Percentiles rank a stretch among this genome's conserved stretches.
phyloP scores from a whole-genome alignment of 1,140 invertebrate species.

The Camponotus vicinus region DNA sequence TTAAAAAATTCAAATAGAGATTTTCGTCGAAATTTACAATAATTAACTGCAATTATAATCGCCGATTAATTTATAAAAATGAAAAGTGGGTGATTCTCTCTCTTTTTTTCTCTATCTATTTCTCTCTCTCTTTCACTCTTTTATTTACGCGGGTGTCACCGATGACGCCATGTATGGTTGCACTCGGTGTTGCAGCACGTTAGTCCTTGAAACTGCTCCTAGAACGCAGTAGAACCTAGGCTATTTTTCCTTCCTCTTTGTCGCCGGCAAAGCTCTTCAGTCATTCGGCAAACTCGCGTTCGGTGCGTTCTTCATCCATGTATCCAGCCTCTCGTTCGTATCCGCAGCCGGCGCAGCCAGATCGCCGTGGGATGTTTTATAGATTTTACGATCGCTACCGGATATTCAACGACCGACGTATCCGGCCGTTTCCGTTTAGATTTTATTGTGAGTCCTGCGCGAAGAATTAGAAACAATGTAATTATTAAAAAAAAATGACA shows the following conservation, averaged over 20 bases:
- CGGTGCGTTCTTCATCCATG: slow-evolving; percentile 50
- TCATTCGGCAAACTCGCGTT: slow-evolving; percentile 56
- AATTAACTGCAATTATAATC: slow-evolving; percentile 21
- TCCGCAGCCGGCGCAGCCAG: slow-evolving; percentile 77
- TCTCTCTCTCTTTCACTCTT: not conserved
- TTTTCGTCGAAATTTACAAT: not conserved
- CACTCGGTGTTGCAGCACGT: slow-evolving; percentile 72
- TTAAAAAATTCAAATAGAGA: not conserved
- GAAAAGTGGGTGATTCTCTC: slow-evolving; percentile 68
- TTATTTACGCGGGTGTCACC: slow-evolving; percentile 58
- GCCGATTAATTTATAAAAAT: slow-evolving; percentile 44
- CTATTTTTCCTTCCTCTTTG: slow-evolving; percentile 56
- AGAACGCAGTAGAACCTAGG: slow-evolving; percentile 66
- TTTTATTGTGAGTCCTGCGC: slow-evolving; percentile 83
- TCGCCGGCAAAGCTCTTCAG: not conserved
- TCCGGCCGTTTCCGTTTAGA: slow-evolving; percentile 81
- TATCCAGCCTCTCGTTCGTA: slow-evolving; percentile 80
- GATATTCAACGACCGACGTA: slow-evolving; percentile 80
- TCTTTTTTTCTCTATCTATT: not conserved
- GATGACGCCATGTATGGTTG: slow-evolving; percentile 78
- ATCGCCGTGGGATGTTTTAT: slow-evolving; percentile 81
- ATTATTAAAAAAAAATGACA: not conserved
- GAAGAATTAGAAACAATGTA: not conserved
- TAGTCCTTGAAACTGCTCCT: slow-evolving; percentile 68
- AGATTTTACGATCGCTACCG: slow-evolving; percentile 85